Evolutionary conservation across 2,888 invertebrate species (phyloP).

Genomic region (Agrilus biguttatus): DNA sequence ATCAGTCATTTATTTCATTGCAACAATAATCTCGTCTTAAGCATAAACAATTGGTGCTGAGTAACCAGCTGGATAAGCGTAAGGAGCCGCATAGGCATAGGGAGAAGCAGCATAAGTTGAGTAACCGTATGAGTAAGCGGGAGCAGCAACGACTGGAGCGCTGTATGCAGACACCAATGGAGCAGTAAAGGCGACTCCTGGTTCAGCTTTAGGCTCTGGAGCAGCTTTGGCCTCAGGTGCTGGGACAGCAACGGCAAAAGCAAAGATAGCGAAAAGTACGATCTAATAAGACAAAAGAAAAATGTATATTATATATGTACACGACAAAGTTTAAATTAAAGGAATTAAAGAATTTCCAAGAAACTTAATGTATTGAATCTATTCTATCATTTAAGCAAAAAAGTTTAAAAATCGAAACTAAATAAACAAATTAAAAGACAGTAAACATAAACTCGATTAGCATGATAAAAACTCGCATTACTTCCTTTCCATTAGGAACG

Average conservation of each 20-base stretch:
- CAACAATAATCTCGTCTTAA: neutral
- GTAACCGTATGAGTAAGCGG: neutral
- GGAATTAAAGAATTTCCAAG: no score
- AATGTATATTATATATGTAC: neutral
- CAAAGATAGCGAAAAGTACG: slow-evolving; percentile 32
- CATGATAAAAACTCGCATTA: no score
- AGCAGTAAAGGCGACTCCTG: slow-evolving; percentile 14
- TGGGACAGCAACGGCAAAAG: slow-evolving; percentile 35
- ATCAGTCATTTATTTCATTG: neutral
- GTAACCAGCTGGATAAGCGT: slow-evolving; percentile 7
- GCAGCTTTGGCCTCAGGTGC: slow-evolving; percentile 24
- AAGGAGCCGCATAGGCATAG: neutral
- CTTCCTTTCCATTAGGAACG: no score
- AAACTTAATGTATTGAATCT: no score
- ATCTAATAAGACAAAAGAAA: slow-evolving; percentile 25
- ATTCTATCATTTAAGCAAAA: no score
- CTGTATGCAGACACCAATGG: neutral
- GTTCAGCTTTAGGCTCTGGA: slow-evolving; percentile 25
- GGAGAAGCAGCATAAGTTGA: neutral
- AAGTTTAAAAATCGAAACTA: no score
- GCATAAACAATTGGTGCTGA: slow-evolving; percentile 12
- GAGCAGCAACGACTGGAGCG: slow-evolving; percentile 1
- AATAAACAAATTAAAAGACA: no score
- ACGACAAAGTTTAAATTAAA: no score
- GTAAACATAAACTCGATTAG: no score